Conservation (phyloP, 2,888 invertebrate species). For the Trissolcus japonicus region DNA sequence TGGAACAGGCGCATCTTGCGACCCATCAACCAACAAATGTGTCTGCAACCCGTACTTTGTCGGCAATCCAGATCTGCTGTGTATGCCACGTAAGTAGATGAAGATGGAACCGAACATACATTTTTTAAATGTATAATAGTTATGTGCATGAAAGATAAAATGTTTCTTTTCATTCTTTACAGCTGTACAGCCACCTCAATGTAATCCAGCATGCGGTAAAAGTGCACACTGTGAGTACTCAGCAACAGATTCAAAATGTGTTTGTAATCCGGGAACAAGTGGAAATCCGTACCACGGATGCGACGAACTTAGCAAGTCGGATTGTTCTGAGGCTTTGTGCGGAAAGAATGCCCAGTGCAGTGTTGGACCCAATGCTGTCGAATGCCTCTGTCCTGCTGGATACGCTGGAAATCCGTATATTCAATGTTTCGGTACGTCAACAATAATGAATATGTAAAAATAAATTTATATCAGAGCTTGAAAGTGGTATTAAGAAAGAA, state of each 20-base stretch:
- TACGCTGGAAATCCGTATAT: conserved; percentile 92
- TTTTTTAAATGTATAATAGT: not conserved
- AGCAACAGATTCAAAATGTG: conserved; percentile 83
- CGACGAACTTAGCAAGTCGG: conserved; percentile 82
- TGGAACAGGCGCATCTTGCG: conserved; percentile 91
- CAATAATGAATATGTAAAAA: not conserved
- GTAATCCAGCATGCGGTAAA: conserved; percentile 86
- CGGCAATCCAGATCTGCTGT: conserved; percentile 91
- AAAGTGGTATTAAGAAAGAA: too few species aligned
- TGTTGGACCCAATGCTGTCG: conserved; percentile 84
- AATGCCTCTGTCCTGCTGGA: conserved; percentile 89
- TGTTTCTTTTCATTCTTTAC: conserved; percentile 64
- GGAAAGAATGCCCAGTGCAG: conserved; percentile 88
- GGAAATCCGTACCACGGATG: conserved; percentile 94
- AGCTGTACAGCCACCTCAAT: conserved; percentile 87
- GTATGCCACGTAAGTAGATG: conserved; percentile 90
- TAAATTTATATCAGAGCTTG: too few species aligned
- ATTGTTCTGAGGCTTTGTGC: conserved; percentile 85
- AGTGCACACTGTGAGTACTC: conserved; percentile 94
- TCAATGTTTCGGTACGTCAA: conserved; percentile 82
- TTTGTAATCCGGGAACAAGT: conserved; percentile 88
- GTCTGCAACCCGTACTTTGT: conserved; percentile 91
- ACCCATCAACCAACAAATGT: conserved; percentile 87
- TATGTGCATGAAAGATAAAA: not conserved
- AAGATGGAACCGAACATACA: not conserved